Evolutionary conservation across 2,797 vertebrate species (phyloP), one percentile per base, ranked within the genome.

Genomic region (Lophius americanus): DNA sequence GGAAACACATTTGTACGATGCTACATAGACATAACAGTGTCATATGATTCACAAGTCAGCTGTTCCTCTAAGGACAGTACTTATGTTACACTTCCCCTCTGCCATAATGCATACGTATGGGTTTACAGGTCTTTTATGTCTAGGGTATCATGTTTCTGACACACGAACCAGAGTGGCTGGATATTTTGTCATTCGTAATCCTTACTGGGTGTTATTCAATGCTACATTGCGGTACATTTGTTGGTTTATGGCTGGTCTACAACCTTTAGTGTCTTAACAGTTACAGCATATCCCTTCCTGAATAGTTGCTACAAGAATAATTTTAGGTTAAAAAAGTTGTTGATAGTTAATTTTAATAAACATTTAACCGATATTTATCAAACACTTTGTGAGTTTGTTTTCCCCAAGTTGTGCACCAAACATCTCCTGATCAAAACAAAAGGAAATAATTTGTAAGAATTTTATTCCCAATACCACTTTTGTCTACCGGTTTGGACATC

Each of bases 41-140:
- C 66, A 84, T 64, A 56, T 79, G 85, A 73, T 65, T 60, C 63
- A 47, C 41, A 75, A 38, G 44, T 60, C 78, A 78, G 72, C 64
- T 68, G 66, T 51, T 56, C n/a, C 61, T 60, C 50, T 47, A 62
- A 37, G 35, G 37, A 14, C 52, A 41, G 9, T 63, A 44, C 75
- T 86, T 73, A 52, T 61, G 51, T 85, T 82, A 70, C 79, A 65
- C 36, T 60, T 61, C 44, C 56, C 14, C 48, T 71, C 57, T 71
- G 55, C 72, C 68, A 67, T 57, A 51, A 23, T 33, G 23, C 43
- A 60, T 60, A 60, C 46, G 41, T 42, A 33, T 41, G 59, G 57
- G 41, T 70, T 62, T 73, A 64, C 55, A 73, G 49, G 42, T 71
- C 68, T 62, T 70, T 74, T 68, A 58, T 79, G 47, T 76, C 76